Percentiles rank a stretch among this genome's conserved stretches.
Evolutionary conservation across 2,888 invertebrate species (phyloP).

Genomic region (Monochamus alternatus): DNA sequence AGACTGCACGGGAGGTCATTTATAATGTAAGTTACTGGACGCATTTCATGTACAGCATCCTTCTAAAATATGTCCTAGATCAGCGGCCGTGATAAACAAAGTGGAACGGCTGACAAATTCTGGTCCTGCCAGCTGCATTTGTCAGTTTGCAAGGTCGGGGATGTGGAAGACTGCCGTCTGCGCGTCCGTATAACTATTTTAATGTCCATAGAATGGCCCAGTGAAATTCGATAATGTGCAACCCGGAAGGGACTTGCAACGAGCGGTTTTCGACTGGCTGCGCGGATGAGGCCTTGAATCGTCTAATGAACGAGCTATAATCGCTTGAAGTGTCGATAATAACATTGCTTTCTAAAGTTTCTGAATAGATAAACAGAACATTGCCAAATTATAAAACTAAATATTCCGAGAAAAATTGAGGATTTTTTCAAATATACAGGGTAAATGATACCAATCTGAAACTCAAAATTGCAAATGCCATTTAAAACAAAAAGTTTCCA

Average conservation of each 20-base stretch:
- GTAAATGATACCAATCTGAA: too few relatives aligned
- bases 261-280: conserved; percentile 34
- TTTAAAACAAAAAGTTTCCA: too few relatives aligned
- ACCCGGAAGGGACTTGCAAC: neutral
- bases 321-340: neutral
- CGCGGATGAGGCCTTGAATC: conserved; percentile 26
- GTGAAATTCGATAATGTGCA: conserved; percentile 1
- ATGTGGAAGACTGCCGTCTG: conserved; percentile 41
- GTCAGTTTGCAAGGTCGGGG: conserved; percentile 38
- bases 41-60: conserved; percentile 21
- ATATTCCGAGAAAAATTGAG: too few relatives aligned
- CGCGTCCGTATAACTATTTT: conserved; percentile 36
- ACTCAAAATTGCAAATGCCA: too few relatives aligned
- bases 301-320: neutral
- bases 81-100: conserved; percentile 27
- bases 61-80: conserved; percentile 34
- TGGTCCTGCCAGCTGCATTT: conserved; percentile 38
- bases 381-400: neutral
- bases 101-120: conserved; percentile 33
- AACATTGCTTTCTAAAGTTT: neutral
- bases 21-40: conserved; percentile 3
- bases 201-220: conserved; percentile 25
- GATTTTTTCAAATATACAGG: too few relatives aligned
- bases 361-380: too few relatives aligned
- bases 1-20: neutral